phyloP scores from a whole-genome alignment of 2,888 invertebrate genomes.

The Crossocerus cetratus region DNA sequence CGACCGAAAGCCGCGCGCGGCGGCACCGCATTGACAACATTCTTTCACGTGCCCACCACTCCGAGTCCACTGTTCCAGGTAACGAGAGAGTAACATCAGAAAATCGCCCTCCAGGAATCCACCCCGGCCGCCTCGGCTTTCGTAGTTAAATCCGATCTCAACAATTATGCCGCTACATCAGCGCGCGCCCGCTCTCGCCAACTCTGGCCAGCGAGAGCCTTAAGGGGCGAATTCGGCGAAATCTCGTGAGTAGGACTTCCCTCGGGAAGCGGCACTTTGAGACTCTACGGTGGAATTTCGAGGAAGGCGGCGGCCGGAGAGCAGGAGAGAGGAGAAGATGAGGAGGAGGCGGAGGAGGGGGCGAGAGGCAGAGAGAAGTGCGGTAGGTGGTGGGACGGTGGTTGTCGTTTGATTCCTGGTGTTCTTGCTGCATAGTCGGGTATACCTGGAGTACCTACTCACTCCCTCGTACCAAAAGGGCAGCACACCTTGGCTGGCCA shows the following conservation, averaged over 20 bases:
- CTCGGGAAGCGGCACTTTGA: slow-evolving; percentile 47
- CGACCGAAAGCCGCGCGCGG: slow-evolving; percentile 54
- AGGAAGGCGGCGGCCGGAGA: slow-evolving; percentile 46
- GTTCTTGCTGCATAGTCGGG: slow-evolving; percentile 72
- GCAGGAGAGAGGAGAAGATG: slow-evolving; percentile 47
- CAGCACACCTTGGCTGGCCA: slow-evolving; percentile 75
- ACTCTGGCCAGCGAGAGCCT: too few species aligned
- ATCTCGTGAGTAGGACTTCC: slow-evolving; percentile 28
- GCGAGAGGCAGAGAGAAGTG: slow-evolving; percentile 46
- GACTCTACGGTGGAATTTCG: slow-evolving; percentile 60
- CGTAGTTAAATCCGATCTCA: too few species aligned
- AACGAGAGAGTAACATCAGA: slow-evolving; percentile 53
- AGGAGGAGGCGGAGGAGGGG: slow-evolving; percentile 7
- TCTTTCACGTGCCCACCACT: slow-evolving; percentile 73
- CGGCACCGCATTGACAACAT: slow-evolving; percentile 69
- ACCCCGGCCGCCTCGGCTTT: neutral
- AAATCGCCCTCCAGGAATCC: slow-evolving; percentile 39
- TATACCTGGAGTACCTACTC: slow-evolving; percentile 61
- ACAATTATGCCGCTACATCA: too few species aligned
- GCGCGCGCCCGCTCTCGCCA: too few species aligned
- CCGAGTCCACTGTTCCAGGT: slow-evolving; percentile 68
- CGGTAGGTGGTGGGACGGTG: slow-evolving; percentile 57
- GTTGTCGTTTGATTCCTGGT: slow-evolving; percentile 70
- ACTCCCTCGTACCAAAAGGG: slow-evolving; percentile 68
- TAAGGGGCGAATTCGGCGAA: neutral